Base-by-base conservation (phyloP, 2,797 vertebrate species). In the Phrynocephalus vlangalii region DNA sequence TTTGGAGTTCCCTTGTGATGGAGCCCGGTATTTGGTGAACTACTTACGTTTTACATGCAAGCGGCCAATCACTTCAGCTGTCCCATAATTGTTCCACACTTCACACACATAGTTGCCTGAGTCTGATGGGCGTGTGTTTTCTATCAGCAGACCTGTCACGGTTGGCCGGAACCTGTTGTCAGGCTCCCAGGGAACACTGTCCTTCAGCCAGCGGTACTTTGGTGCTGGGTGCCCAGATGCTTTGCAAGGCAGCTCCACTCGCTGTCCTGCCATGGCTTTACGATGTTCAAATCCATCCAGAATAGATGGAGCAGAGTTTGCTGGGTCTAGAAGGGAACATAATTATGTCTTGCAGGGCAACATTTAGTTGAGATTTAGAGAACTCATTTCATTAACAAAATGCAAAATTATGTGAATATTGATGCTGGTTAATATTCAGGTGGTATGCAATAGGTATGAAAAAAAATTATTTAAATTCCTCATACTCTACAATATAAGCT, bases 31-130 rank as follows among this genome's bases (percentile, higher is more conserved):
- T 24, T 28, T 16, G 0, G 1, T 3, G 6, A 56, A 2, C 0
- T 18, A 98, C 98, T 98, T 97, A 99, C 99, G 98, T 97, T 98
- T 99, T 85, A 99, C 97, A 81, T 98, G 95, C 72, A 99, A 97
- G n/a, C 91, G 97, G 22, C 99, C 99, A 93, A 99, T 96, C 94
- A 99, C 97, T 96, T 99, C 99, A 0, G 98, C 98, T 22, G 98
- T 99, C 84, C 99, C 99, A 8, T 99, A 99, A 94, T 97, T 98
- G 97, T 99, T 99, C 98, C 98, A 99, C 93, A 99, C 98, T 95
- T 99, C 99, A 16, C 99, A 99, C 66, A 98, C 98, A 0, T 99
- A 99, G 86, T 95, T 99, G 93, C 99, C 99, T 0, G 98, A 97
- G 95, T 99, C 99, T 0, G 97, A 97, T 83, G 98, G 98, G 88